These are phyloP conservation scores for Hedychridium roseum DNA, from an alignment of 2,888 invertebrate genomes.

Conservation along the genomic window DNA sequence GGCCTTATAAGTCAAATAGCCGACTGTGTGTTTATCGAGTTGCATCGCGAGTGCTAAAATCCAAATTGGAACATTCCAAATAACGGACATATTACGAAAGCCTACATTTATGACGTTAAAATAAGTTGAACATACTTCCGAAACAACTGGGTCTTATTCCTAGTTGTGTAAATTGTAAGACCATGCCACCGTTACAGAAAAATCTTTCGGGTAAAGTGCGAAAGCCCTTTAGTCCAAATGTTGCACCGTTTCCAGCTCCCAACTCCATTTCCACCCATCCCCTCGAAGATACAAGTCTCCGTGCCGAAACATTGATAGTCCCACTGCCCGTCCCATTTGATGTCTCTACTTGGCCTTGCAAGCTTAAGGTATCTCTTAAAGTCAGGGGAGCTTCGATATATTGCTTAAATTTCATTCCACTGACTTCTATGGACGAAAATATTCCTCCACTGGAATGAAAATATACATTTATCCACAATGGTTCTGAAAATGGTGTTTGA, in stretches of 20 bases:
- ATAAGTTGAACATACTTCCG: conserved; percentile 70
- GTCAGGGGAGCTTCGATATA: conserved; percentile 94
- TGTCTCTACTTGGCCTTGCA: conserved; percentile 83
- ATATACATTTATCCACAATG: not conserved
- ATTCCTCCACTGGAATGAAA: conserved; percentile 59
- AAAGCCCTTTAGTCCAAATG: conserved; percentile 81
- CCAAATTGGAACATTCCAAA: conserved; percentile 18
- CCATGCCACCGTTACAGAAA: conserved; percentile 79
- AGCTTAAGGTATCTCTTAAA: conserved; percentile 81
- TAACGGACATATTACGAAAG: not conserved
- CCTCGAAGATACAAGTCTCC: conserved; percentile 81
- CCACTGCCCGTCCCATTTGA: conserved; percentile 89
- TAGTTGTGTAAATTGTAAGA: conserved; percentile 79
- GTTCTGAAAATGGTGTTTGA: too few relatives aligned
- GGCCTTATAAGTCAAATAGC: conserved; percentile 84
- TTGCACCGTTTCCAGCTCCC: conserved; percentile 85
- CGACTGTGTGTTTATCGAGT: conserved; percentile 86
- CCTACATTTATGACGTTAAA: not conserved
- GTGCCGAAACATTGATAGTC: conserved; percentile 78
- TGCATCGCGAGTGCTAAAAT: conserved; percentile 81
- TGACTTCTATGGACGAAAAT: conserved; percentile 85
- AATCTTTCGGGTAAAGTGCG: conserved; percentile 76
- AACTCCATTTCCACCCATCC: conserved; percentile 89
- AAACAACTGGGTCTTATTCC: conserved; percentile 81
- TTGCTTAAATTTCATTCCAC: conserved; percentile 91